Conservation (phyloP, 1,140 invertebrate genomes). For the Drosophila baimaii region DNA sequence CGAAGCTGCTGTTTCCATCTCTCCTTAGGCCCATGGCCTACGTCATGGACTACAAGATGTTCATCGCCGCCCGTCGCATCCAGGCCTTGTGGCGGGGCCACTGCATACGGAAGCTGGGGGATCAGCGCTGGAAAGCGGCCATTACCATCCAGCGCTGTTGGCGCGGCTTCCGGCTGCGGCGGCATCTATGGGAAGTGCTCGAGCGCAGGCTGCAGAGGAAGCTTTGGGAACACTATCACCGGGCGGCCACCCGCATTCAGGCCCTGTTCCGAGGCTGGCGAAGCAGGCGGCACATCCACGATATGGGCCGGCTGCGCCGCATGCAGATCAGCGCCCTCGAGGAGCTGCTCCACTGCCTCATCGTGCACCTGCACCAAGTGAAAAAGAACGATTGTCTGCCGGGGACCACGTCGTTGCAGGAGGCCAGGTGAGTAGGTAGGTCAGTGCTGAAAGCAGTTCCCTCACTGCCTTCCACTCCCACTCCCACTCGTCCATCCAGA, state of each 20-base stretch:
- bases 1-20: too few relatives aligned
- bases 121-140: constrained; percentile 19
- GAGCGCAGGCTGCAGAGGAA: constrained; percentile 46
- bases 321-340: constrained; percentile 55
- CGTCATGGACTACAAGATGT: constrained; percentile 57
- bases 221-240: constrained; percentile 22
- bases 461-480: too few relatives aligned
- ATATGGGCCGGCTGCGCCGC: constrained; percentile 36
- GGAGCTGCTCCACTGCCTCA: constrained; percentile 58
- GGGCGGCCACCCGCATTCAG: constrained; percentile 55
- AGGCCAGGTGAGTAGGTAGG: constrained; percentile 48
- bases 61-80: constrained; percentile 58
- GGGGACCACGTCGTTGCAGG: constrained; percentile 52
- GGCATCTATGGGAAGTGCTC: not conserved
- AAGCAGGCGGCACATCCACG: constrained; percentile 52
- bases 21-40: constrained; percentile 25
- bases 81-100: constrained; percentile 45
- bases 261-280: constrained; percentile 55
- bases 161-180: constrained; percentile 51
- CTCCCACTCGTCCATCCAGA: too few relatives aligned
- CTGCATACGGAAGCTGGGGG: not conserved
- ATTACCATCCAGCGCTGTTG: constrained; percentile 63
- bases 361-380: constrained; percentile 52
- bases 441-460: too few relatives aligned
- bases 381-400: constrained; percentile 47